Evolutionary conservation across 2,797 vertebrate species (phyloP).

Genomic region (Acanthopagrus latus): DNA sequence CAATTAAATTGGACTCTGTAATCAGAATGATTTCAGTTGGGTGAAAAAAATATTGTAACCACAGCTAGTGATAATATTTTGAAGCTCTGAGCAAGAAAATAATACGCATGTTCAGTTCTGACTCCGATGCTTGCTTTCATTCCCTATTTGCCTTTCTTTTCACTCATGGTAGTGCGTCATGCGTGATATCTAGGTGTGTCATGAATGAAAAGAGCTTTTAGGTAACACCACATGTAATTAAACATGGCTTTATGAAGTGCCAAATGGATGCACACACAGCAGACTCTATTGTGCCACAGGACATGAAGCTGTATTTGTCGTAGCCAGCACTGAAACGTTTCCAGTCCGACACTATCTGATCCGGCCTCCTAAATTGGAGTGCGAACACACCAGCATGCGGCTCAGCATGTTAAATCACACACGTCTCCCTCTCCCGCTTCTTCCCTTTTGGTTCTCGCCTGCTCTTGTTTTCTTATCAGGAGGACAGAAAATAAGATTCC

Average conservation of each 20-base stretch:
- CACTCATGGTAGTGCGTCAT: background rate
- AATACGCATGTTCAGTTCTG: background rate
- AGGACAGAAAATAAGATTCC: slow-evolving; percentile 80
- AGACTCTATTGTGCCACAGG: slow-evolving; percentile 26
- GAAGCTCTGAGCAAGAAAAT: background rate
- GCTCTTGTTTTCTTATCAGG: slow-evolving; percentile 82
- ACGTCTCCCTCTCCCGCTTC: slow-evolving; percentile 41
- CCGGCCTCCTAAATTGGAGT: slow-evolving; percentile 61
- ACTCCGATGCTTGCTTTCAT: background rate
- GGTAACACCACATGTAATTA: slow-evolving; percentile 52
- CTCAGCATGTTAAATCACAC: slow-evolving; percentile 72
- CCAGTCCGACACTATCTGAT: slow-evolving; percentile 65
- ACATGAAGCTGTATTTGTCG: slow-evolving; percentile 47
- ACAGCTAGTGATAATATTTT: too few species aligned
- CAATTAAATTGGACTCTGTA: too few species aligned
- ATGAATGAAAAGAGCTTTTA: slow-evolving; percentile 23
- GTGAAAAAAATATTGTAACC: too few species aligned
- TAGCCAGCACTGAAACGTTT: slow-evolving; percentile 54
- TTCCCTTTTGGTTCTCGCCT: slow-evolving; percentile 58
- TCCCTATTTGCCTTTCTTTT: background rate
- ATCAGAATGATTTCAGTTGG: too few species aligned
- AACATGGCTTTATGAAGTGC: slow-evolving; percentile 43
- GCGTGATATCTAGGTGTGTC: slow-evolving; percentile 36
- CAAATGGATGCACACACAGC: slow-evolving; percentile 39
- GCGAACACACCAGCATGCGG: slow-evolving; percentile 63